Conservation (phyloP, 2,113 vertebrate species). For the Dipodomys stephensi region DNA sequence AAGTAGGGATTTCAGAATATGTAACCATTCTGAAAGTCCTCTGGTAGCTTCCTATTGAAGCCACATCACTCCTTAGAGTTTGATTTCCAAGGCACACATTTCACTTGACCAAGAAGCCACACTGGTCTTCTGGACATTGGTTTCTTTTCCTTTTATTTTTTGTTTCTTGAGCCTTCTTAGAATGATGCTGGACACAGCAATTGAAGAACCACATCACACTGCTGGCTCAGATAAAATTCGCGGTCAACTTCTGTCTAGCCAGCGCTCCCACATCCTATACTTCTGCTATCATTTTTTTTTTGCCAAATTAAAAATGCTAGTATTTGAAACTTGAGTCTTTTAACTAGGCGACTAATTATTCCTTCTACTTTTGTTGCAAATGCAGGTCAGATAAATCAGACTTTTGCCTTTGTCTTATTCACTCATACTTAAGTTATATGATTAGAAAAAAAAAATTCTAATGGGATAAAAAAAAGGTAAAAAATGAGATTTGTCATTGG, state of each 20-base stretch:
- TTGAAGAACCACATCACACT: conserved; percentile 47
- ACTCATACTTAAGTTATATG: not conserved
- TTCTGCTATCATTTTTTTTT: conserved; percentile 59
- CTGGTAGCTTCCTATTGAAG: not conserved
- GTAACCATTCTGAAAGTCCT: not conserved
- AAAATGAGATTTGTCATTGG: not conserved
- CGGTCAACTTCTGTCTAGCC: conserved; percentile 73
- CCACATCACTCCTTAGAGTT: conserved; percentile 8
- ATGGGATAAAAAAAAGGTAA: not conserved
- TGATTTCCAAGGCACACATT: conserved; percentile 29
- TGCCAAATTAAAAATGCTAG: conserved; percentile 65
- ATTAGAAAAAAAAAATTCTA: not conserved
- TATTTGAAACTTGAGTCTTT: conserved; percentile 69
- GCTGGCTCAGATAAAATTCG: conserved; percentile 56
- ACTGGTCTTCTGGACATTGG: conserved; percentile 36
- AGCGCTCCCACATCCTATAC: conserved; percentile 70
- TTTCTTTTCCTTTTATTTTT: too few relatives aligned
- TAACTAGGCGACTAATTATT: conserved; percentile 35
- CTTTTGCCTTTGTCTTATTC: not conserved
- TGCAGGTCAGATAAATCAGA: not conserved
- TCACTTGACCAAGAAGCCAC: not conserved
- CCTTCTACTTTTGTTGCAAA: conserved; percentile 35
- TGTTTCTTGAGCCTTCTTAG: not conserved
- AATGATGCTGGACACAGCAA: conserved; percentile 34
- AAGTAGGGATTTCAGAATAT: not conserved